A percentile compares a stretch with the other conserved stretches of the same genome.
These are phyloP conservation scores for Physella acuta DNA, from an alignment of 1,140 invertebrate species.

Conservation along the genomic window DNA sequence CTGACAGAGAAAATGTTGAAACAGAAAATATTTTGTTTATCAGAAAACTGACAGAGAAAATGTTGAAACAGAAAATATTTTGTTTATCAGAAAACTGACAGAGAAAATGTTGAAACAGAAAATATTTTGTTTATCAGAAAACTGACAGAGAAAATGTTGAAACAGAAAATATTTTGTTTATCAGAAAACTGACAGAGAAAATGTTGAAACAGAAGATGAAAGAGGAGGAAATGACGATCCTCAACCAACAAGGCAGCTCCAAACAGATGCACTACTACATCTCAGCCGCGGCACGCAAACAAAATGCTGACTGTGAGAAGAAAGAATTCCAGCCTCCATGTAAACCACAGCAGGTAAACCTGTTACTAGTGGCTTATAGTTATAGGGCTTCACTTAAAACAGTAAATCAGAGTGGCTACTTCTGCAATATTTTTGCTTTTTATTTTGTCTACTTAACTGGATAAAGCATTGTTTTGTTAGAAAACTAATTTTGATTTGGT, in stretches of 20 bases:
- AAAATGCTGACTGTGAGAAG: constrained; percentile 71
- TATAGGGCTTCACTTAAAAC: no score
- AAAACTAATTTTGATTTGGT: no score
- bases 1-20: no score
- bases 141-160: background rate
- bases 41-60: background rate
- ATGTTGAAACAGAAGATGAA: constrained; percentile 40
- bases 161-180: constrained; percentile 4
- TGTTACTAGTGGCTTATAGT: no score
- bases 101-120: no score
- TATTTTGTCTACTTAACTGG: no score
- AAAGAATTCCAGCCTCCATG: constrained; percentile 70
- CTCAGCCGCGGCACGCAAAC: constrained; percentile 31
- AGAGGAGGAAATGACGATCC: constrained; percentile 40
- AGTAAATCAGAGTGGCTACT: no score
- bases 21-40: no score
- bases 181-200: constrained; percentile 53
- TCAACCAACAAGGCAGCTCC: constrained; percentile 21
- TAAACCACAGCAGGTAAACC: constrained; percentile 71
- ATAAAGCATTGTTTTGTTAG: no score
- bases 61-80: no score
- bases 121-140: background rate
- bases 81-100: background rate
- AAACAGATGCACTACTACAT: constrained; percentile 28
- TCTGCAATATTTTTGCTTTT: no score